Conservation (phyloP, 1,140 invertebrate genomes). For the Tetragonula clypearis region DNA sequence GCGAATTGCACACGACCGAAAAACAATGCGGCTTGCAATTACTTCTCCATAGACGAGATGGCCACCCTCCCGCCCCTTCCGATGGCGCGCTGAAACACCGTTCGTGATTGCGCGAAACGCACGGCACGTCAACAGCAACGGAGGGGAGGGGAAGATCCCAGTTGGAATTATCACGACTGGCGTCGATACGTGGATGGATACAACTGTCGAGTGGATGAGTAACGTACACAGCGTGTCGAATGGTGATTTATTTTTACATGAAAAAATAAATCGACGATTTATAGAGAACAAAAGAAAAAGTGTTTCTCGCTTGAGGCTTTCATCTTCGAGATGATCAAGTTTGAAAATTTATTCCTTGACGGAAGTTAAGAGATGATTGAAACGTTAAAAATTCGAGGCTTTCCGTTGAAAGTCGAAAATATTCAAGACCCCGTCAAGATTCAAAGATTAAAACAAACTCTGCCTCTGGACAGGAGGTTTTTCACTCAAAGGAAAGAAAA, state of each 20-base stretch:
- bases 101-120: slow-evolving; percentile 19
- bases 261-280: no score
- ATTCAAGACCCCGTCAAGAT: background rate
- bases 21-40: slow-evolving; percentile 74
- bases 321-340: no score
- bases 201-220: background rate
- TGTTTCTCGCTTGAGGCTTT: no score
- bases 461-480: background rate
- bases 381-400: background rate
- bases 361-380: background rate
- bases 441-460: slow-evolving; percentile 20
- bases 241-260: no score
- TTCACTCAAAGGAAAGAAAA: background rate
- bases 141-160: no score
- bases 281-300: no score
- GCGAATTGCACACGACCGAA: slow-evolving; percentile 56
- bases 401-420: background rate
- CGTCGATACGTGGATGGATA: background rate
- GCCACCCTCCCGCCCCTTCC: background rate
- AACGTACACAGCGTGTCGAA: background rate
- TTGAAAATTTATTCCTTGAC: background rate
- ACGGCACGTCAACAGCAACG: background rate
- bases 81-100: background rate
- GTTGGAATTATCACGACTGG: slow-evolving; percentile 20
- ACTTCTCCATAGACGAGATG: slow-evolving; percentile 59